phyloP scores from a whole-genome alignment of 2,113 vertebrate genomes.

The Speoplatyrhinus poulsoni region DNA sequence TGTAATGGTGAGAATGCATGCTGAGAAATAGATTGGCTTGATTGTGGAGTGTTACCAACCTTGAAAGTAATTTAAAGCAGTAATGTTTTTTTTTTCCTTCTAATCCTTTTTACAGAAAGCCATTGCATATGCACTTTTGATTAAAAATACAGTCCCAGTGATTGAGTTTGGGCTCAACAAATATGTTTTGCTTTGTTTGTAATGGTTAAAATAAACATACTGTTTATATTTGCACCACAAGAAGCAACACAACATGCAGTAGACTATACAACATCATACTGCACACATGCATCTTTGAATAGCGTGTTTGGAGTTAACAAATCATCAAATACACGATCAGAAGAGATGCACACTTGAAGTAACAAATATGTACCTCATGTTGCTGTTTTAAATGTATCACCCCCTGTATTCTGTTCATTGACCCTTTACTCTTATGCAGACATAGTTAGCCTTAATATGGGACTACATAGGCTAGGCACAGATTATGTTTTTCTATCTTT shows the following conservation, averaged over 20 bases:
- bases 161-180: not conserved
- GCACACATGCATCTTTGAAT: constrained; percentile 12
- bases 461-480: too few relatives aligned
- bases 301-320: constrained; percentile 8
- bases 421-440: too few relatives aligned
- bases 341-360: constrained; percentile 56
- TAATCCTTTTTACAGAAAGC: constrained; percentile 4
- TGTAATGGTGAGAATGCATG: constrained; percentile 7
- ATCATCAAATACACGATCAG: constrained; percentile 38
- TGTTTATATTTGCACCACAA: not conserved
- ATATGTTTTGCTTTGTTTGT: not conserved
- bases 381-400: constrained; percentile 7
- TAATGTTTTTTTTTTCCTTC: constrained; percentile 6
- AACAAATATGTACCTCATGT: constrained; percentile 32
- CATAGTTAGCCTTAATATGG: too few relatives aligned
- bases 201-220: too few relatives aligned
- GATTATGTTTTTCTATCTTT: too few relatives aligned
- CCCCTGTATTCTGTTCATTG: too few relatives aligned
- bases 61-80: constrained; percentile 15
- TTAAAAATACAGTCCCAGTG: not conserved
- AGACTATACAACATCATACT: not conserved
- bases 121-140: not conserved
- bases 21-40: constrained; percentile 11
- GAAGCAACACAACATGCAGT: not conserved
- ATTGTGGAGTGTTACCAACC: constrained; percentile 7